Evolutionary conservation across 23 tunicate species (phyloP).

Genomic region (Pegea sp.): DNA sequence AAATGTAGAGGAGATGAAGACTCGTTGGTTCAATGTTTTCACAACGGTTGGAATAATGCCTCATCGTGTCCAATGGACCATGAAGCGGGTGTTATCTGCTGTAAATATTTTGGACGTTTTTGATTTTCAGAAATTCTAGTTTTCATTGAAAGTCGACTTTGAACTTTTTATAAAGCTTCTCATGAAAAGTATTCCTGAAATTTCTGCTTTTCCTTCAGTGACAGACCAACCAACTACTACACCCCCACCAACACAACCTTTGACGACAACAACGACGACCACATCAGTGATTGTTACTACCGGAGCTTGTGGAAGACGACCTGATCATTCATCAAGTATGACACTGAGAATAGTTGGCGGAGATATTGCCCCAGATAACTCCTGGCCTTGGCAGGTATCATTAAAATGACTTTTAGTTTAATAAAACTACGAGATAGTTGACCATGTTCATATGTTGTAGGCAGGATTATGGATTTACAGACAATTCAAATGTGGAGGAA

Average conservation of each 20-base stretch:
- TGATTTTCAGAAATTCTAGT: too few relatives aligned
- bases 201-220: too few relatives aligned
- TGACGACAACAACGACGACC: not conserved
- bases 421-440: too few relatives aligned
- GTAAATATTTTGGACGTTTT: not conserved
- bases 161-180: too few relatives aligned
- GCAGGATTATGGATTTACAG: constrained; percentile 53
- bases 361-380: constrained; percentile 15
- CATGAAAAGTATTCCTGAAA: too few relatives aligned
- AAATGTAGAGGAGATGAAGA: constrained; percentile 33
- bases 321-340: constrained; percentile 1
- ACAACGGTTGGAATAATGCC: constrained; percentile 19
- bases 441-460: constrained; percentile 3
- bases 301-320: constrained; percentile 1
- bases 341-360: constrained; percentile 52
- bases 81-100: constrained; percentile 78
- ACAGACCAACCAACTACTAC: constrained; percentile 13
- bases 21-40: constrained; percentile 24
- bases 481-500: constrained; percentile 64
- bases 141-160: too few relatives aligned
- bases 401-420: not conserved
- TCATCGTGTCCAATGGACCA: constrained; percentile 34
- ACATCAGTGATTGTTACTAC: constrained; percentile 5
- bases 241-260: constrained; percentile 8
- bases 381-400: constrained; percentile 86